These are phyloP conservation scores for Cyclophora punctaria DNA, from an alignment of 2,888 invertebrate genomes.

Conservation along the genomic window DNA sequence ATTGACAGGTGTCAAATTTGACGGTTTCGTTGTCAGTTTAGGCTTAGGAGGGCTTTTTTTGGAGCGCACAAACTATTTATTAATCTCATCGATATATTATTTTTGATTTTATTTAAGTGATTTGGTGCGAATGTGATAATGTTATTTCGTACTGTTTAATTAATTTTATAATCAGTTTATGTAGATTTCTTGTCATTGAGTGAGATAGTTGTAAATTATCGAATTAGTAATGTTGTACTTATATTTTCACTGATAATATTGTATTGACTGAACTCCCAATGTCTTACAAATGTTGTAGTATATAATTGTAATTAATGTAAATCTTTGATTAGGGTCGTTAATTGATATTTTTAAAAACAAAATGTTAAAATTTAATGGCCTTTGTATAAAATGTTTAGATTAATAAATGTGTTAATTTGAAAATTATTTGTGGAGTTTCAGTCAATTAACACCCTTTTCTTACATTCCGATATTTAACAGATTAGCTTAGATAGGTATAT, in stretches of 20 bases:
- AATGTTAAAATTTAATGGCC: conserved; percentile 60
- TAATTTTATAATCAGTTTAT: conserved; percentile 22
- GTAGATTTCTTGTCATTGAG: conserved; percentile 59
- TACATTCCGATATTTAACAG: no score
- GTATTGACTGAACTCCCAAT: conserved; percentile 70
- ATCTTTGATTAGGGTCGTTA: conserved; percentile 55
- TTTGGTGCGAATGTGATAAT: no score
- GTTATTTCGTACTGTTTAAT: no score
- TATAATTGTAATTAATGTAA: no score
- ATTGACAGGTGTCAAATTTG: conserved; percentile 57
- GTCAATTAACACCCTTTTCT: conserved; percentile 75
- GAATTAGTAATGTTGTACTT: conserved; percentile 35
- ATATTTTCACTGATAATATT: conserved; percentile 29
- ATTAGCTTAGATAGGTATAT: no score
- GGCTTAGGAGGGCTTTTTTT: conserved; percentile 23
- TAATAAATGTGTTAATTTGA: conserved; percentile 68
- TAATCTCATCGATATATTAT: background rate
- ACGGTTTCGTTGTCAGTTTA: conserved; percentile 42
- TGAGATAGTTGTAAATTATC: conserved; percentile 46
- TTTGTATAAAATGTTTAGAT: conserved; percentile 65
- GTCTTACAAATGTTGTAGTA: conserved; percentile 42
- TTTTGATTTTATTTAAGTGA: conserved; percentile 17
- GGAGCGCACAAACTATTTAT: conserved; percentile 16
- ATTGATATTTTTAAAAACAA: conserved; percentile 60
- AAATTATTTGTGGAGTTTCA: conserved; percentile 70